Conservation (phyloP, 2,888 invertebrate genomes). For the Priocnemis perturbator region DNA sequence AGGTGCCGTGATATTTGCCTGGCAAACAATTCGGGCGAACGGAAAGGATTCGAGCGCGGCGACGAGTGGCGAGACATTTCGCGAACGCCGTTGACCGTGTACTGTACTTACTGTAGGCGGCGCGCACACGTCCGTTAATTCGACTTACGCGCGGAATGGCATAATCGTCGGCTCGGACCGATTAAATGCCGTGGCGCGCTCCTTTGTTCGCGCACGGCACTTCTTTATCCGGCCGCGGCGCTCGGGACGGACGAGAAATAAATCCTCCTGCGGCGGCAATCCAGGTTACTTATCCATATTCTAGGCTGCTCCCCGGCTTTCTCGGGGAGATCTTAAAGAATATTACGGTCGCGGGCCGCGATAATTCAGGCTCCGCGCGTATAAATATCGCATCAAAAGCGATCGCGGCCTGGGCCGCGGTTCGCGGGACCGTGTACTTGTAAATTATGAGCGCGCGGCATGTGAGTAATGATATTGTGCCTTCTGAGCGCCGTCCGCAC, state of each 20-base stretch:
- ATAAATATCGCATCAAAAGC: slow-evolving; percentile 38
- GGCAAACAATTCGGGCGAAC: too few relatives aligned
- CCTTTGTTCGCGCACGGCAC: too few relatives aligned
- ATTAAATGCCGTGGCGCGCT: too few relatives aligned
- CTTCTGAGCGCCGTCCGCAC: slow-evolving; percentile 4
- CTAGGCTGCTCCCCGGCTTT: slow-evolving; percentile 10
- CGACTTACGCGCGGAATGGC: too few relatives aligned
- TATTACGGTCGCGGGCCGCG: slow-evolving; percentile 27
- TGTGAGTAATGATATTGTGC: slow-evolving; percentile 32
- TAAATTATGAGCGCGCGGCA: slow-evolving; percentile 31
- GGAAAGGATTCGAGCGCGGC: too few relatives aligned
- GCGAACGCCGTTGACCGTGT: too few relatives aligned
- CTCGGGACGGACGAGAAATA: slow-evolving; percentile 17
- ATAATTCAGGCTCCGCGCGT: slow-evolving; percentile 24
- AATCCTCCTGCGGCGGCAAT: slow-evolving; percentile 10
- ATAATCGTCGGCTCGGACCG: too few relatives aligned
- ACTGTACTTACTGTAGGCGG: too few relatives aligned
- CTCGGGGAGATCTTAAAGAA: slow-evolving; percentile 19
- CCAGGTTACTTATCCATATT: slow-evolving; percentile 20
- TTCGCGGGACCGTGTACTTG: slow-evolving; percentile 15
- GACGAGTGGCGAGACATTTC: too few relatives aligned
- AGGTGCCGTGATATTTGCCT: too few relatives aligned
- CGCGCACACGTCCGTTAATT: too few relatives aligned
- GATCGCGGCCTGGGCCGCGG: slow-evolving; percentile 11
- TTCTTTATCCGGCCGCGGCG: too few relatives aligned